Conservation (phyloP, 1,140 invertebrate genomes). For the Euglossa dilemma region DNA sequence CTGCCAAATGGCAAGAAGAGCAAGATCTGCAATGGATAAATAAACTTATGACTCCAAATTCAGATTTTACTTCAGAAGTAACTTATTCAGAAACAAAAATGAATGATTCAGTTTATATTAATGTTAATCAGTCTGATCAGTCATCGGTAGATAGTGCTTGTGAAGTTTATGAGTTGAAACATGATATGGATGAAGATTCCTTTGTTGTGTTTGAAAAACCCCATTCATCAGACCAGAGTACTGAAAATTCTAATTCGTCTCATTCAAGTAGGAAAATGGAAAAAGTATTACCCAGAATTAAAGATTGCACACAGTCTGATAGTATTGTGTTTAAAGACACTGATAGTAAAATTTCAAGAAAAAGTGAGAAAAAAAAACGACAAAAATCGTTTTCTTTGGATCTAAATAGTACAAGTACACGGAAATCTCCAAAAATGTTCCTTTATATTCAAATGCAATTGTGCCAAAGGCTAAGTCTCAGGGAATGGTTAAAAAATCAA, state of each 20-base stretch:
- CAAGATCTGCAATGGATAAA: conserved; percentile 87
- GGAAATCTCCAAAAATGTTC: conserved; percentile 85
- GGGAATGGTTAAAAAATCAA: conserved; percentile 91
- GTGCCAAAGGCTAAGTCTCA: conserved; percentile 93
- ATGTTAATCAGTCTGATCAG: conserved; percentile 69
- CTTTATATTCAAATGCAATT: conserved; percentile 99
- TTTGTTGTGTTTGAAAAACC: conserved; percentile 75
- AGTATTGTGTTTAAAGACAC: conserved; percentile 66
- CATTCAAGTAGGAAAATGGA: conserved; percentile 22
- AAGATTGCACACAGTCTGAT: conserved; percentile 40
- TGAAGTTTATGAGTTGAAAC: conserved; percentile 71
- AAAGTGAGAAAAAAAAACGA: conserved; percentile 41
- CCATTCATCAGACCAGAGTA: conserved; percentile 44
- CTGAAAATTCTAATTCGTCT: conserved; percentile 26
- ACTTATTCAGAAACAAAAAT: conserved; percentile 65
- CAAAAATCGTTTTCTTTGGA: conserved; percentile 78
- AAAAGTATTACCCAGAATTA: conserved; percentile 14
- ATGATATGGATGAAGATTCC: conserved; percentile 60
- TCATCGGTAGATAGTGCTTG: conserved; percentile 74
- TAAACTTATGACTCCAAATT: conserved; percentile 69
- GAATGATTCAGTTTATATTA: conserved; percentile 69
- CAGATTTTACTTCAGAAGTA: conserved; percentile 73
- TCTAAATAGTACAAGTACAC: conserved; percentile 61
- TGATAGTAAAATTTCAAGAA: conserved; percentile 8
- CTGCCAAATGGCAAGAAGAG: conserved; percentile 92